These are phyloP conservation scores for Cryptoprocta ferox DNA, from an alignment of 2,797 vertebrate genomes.

Conservation along the genomic window DNA sequence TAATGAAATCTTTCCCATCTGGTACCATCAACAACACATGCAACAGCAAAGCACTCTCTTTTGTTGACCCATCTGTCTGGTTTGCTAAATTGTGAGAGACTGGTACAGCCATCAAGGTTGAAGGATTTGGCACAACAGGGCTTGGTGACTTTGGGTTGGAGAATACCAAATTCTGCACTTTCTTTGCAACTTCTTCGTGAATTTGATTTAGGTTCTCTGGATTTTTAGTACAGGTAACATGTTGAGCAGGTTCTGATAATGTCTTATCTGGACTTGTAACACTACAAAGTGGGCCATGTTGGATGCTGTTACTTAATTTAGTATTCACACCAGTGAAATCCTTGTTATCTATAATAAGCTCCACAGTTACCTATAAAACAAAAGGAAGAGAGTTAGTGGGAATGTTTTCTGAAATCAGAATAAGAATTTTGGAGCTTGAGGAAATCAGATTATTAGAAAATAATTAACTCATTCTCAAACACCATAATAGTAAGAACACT, in stretches of 20 bases:
- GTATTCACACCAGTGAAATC: constrained; percentile 78
- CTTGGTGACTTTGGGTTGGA: neutral
- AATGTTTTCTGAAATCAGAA: constrained; percentile 5
- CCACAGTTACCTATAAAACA: constrained; percentile 90
- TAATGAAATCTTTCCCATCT: constrained; percentile 92
- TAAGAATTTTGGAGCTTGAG: constrained; percentile 60
- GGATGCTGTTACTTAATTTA: constrained; percentile 44
- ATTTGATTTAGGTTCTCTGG: neutral
- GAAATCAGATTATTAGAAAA: constrained; percentile 17
- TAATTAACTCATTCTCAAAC: constrained; percentile 27
- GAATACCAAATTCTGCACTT: constrained; percentile 29
- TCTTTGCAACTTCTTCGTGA: neutral
- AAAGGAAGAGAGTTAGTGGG: neutral
- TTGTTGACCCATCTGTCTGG: neutral
- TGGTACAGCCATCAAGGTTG: neutral
- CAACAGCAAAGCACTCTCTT: constrained; percentile 88
- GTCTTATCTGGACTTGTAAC: constrained; percentile 59
- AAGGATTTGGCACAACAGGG: neutral
- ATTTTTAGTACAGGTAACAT: neutral
- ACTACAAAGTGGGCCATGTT: constrained; percentile 39
- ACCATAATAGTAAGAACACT: neutral
- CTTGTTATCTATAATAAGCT: constrained; percentile 88
- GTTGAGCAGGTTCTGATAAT: constrained; percentile 42
- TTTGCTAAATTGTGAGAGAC: constrained; percentile 12
- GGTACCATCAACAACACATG: constrained; percentile 95